A percentile compares a stretch with the other conserved stretches of the same genome.
These are phyloP conservation scores for Tauraco erythrolophus DNA, from an alignment of 2,113 vertebrate genomes.

Conservation along the genomic window DNA sequence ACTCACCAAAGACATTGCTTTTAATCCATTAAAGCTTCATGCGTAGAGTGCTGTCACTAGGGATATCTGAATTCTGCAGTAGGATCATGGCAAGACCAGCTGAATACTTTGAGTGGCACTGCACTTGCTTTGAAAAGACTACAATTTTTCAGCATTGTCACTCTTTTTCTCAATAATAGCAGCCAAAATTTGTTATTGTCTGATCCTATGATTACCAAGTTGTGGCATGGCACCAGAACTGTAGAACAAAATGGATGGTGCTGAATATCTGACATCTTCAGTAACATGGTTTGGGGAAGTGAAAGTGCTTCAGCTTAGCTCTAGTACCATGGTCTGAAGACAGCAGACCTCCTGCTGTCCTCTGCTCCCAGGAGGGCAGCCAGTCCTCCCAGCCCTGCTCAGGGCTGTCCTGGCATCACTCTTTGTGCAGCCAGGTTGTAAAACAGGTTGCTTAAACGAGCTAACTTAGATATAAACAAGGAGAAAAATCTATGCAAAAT, in stretches of 20 bases:
- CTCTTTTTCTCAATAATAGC: background rate
- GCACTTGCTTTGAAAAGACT: background rate
- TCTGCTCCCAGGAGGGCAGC: background rate
- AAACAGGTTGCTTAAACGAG: background rate
- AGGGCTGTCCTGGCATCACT: background rate
- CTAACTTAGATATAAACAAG: background rate
- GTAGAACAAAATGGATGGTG: background rate
- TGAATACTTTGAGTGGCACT: background rate
- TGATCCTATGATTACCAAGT: background rate
- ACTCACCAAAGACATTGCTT: constrained; percentile 11
- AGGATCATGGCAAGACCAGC: background rate
- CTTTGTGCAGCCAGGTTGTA: background rate
- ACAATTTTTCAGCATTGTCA: background rate
- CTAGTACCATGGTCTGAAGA: background rate
- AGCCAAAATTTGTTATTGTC: background rate
- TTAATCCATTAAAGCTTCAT: background rate
- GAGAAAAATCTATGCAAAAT: background rate
- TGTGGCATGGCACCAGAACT: background rate
- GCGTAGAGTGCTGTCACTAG: background rate
- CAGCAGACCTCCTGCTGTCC: background rate
- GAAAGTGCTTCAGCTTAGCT: background rate
- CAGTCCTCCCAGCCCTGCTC: background rate
- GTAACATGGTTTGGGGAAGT: background rate
- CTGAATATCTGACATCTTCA: background rate
- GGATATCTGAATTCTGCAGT: background rate